Evolutionary conservation across 2,113 vertebrate genomes (phyloP).

Genomic region (Hemichromis elongatus): DNA sequence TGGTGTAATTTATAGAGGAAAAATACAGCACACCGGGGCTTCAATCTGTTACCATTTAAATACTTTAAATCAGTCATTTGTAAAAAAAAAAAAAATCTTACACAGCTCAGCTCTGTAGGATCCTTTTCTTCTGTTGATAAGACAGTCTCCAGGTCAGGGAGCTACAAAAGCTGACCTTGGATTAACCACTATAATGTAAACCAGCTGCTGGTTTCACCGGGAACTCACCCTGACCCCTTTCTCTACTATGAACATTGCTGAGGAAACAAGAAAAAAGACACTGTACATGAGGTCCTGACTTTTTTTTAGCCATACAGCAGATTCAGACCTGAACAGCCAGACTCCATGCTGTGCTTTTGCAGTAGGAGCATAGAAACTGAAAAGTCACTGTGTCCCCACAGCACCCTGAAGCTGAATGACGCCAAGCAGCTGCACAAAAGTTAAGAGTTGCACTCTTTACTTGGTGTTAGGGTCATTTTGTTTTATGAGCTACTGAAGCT

Average conservation of each 20-base stretch:
- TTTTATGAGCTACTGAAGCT: background rate
- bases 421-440: background rate
- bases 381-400: background rate
- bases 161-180: slow-evolving; percentile 30
- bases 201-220: slow-evolving; percentile 37
- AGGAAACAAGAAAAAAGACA: slow-evolving; percentile 2
- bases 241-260: background rate
- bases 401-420: background rate
- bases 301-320: slow-evolving; percentile 3
- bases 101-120: background rate
- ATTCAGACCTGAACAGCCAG: background rate
- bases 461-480: background rate
- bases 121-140: slow-evolving; percentile 6
- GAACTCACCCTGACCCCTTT: slow-evolving; percentile 30
- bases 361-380: background rate
- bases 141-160: slow-evolving; percentile 14
- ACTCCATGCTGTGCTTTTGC: slow-evolving; percentile 2
- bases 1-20: slow-evolving; percentile 4
- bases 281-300: slow-evolving; percentile 19
- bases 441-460: background rate
- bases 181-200: slow-evolving; percentile 51
- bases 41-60: slow-evolving; percentile 24
- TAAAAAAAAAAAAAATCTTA: background rate
- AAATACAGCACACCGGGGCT: background rate
- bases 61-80: background rate